Conservation (phyloP, 2,113 vertebrate species). For the Pterocles gutturalis region DNA sequence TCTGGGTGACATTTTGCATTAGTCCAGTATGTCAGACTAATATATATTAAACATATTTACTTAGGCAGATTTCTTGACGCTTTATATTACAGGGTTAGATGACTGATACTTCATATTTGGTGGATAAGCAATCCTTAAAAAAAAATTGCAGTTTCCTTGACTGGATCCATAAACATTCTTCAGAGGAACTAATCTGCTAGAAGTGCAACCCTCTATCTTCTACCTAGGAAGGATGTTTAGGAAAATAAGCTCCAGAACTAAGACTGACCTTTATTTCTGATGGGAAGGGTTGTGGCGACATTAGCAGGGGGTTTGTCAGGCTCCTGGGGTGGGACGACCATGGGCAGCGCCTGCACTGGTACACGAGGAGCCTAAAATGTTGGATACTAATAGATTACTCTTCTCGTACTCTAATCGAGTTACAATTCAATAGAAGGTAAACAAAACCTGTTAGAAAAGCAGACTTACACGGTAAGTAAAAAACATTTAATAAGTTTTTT, state of each 20-base stretch:
- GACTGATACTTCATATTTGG: background rate
- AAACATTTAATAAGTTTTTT: background rate
- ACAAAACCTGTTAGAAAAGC: constrained; percentile 13
- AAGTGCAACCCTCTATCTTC: constrained; percentile 28
- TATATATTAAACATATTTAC: background rate
- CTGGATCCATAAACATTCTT: constrained; percentile 11
- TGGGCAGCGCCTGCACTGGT: constrained; percentile 98
- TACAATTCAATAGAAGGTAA: constrained; percentile 15
- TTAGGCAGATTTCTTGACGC: constrained; percentile 40
- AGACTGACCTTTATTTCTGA: constrained; percentile 95
- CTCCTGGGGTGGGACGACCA: constrained; percentile 98
- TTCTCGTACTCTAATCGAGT: constrained; percentile 23
- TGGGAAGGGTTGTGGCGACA: constrained; percentile 89
- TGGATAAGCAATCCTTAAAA: background rate
- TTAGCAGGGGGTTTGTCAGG: constrained; percentile 97
- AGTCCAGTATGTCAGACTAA: background rate
- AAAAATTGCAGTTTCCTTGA: background rate
- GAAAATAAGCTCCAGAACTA: constrained; percentile 45
- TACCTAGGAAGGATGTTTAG: constrained; percentile 43
- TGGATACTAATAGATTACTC: constrained; percentile 52
- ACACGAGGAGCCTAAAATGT: constrained; percentile 93
- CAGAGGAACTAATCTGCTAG: constrained; percentile 7
- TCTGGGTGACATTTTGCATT: background rate
- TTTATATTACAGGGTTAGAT: constrained; percentile 16
- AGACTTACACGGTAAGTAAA: background rate